Evolutionary conservation across 2,888 invertebrate genomes (phyloP).

Genomic region (Mesoligia furuncula): DNA sequence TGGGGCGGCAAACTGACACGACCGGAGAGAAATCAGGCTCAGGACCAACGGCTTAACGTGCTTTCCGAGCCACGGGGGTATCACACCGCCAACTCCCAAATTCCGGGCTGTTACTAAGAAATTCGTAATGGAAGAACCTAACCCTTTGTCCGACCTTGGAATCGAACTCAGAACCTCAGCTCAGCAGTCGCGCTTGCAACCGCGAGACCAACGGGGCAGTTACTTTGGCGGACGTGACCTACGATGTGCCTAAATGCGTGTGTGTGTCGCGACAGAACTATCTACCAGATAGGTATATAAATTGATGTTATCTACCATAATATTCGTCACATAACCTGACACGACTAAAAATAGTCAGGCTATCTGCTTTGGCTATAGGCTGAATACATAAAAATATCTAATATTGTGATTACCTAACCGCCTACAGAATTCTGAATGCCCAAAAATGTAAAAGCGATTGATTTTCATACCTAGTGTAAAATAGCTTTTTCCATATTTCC

Average conservation of each 20-base stretch:
- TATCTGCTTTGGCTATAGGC: neutral
- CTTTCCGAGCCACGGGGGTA: neutral
- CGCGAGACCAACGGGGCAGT: neutral
- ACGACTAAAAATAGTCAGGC: neutral
- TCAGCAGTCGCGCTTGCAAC: neutral
- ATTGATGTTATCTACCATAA: neutral
- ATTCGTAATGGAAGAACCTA: neutral
- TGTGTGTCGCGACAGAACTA: neutral
- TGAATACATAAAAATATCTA: constrained; percentile 1
- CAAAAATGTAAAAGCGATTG: constrained; percentile 13
- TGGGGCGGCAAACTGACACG: too few relatives aligned
- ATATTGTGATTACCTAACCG: constrained; percentile 11
- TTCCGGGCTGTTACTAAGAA: neutral
- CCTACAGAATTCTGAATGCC: constrained; percentile 23
- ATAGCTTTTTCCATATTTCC: constrained; percentile 24
- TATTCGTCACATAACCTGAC: neutral
- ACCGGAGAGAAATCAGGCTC: neutral
- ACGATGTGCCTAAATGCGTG: neutral
- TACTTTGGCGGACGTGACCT: neutral
- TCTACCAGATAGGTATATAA: neutral
- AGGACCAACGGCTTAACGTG: neutral
- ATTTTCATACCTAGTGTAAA: constrained; percentile 16
- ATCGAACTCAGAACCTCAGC: neutral
- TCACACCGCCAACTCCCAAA: neutral
- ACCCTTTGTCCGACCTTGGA: neutral